phyloP scores from a whole-genome alignment of 2,797 vertebrate species.

The Limosa lapponica region DNA sequence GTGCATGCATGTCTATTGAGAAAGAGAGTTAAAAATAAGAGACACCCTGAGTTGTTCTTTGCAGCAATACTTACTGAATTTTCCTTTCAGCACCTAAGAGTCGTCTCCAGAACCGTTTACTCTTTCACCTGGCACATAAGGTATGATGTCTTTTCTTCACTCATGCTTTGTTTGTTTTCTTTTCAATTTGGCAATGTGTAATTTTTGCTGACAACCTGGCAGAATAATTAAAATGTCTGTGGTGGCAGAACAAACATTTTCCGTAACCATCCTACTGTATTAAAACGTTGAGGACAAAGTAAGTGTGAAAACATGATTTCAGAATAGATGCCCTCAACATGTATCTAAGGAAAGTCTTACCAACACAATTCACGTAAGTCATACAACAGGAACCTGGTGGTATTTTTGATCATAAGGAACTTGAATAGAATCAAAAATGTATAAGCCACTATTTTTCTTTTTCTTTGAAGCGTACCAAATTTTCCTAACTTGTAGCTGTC shows the following conservation, averaged over 20 bases:
- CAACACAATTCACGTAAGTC: not conserved
- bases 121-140: slow-evolving; percentile 98
- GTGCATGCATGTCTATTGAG: not conserved
- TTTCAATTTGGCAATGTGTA: not conserved
- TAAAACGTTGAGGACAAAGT: slow-evolving; percentile 16
- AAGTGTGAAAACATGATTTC: not conserved
- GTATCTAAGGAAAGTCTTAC: not conserved
- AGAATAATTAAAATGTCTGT: slow-evolving; percentile 12
- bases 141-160: slow-evolving; percentile 72
- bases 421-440: not conserved
- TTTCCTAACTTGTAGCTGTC: not conserved
- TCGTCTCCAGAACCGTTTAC: slow-evolving; percentile 92
- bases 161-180: slow-evolving; percentile 3
- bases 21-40: not conserved
- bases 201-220: not conserved
- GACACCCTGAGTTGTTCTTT: not conserved
- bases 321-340: not conserved
- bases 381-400: not conserved
- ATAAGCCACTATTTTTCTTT: not conserved
- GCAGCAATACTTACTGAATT: not conserved
- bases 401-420: not conserved
- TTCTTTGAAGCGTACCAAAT: not conserved
- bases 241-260: not conserved
- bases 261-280: not conserved
- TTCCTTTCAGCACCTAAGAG: slow-evolving; percentile 85